Evolutionary conservation across 1,140 invertebrate species (phyloP), one percentile per base, ranked within the genome.

Genomic region (Bombus waltoni): DNA sequence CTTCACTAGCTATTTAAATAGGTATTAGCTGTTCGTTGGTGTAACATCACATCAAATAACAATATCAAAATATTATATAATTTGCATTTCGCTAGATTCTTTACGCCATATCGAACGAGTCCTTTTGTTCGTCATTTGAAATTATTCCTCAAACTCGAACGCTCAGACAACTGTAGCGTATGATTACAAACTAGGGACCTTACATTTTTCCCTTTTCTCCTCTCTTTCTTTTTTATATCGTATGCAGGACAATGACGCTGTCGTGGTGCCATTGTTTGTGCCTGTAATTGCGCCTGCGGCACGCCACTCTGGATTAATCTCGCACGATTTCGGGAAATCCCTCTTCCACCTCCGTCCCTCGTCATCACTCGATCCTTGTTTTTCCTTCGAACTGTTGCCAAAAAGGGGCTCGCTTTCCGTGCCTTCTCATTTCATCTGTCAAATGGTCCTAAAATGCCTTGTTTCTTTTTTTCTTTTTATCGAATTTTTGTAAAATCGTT

Each of bases 251-350:
- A 91, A 90, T 88, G 88, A 89, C 66, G 81, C 57, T 85, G 57
- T 76, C 81, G n/a, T 81, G 88, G 76, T 76, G 83, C 89, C 82
- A 90, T 92, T 91, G 89, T 91, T 90, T 90, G 85, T 89, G 74
- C 76, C 72, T 79, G 78, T 90, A 91, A 92, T 90, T 84, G 85
- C 81, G 87, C 90, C 89, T 68, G 87, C 65, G 90, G 90, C 88
- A 85, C 86, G 80, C 90, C 87, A 89, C 85, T 91, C 79, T 89
- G 78, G 72, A 86, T 81, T 86, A 88, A 87, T 88, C 87, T 88
- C 85, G 73, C 83, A 75, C 86, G 86, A 87, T 87, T 91, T 90
- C 76, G 72, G 68, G 66, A 87, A 87, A 84, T 87, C 83, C 59
- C 25, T 72, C 38, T 38, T 83, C 80, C 86, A 81, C 81, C 42